Evolutionary conservation across 2,888 invertebrate genomes (phyloP), one percentile per base, ranked within the genome.

Genomic region (Eretmocerus hayati): DNA sequence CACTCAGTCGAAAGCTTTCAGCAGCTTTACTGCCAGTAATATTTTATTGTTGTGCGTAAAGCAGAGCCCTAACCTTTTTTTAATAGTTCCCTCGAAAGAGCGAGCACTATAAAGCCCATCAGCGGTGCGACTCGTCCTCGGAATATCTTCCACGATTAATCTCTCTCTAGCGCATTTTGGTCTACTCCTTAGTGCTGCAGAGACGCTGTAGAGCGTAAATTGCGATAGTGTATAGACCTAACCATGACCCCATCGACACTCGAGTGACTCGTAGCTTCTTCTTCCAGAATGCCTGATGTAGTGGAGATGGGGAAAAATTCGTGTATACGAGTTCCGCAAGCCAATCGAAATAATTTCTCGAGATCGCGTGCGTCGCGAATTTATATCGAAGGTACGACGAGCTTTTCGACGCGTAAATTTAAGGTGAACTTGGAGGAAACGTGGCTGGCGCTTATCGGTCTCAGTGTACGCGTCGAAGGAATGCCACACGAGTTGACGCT

Each of bases 11-110:
- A 48, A 47, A 49, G 44, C 53, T 44, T 50, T 53, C 42, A 47
- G n/a, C 40, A 30, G 22, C 30, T 53, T 53, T 53, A 53, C 44
- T 53, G 46, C 43, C 43, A 32, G 46, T 53, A 41, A 50, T 53
- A 49, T 53, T 53, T 53, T 50, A 49, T 50, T 47, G 35, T 47
- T 41, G 30, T 11, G 44, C 47, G 41, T 47, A 44, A 50, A 47
- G 13, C 30, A 22, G 30, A 32, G 26, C 26, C 11, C 26, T 26
- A 11, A 26, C 26, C 26, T 51, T 47, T 43, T 48, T 48, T 48
- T 42, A 52, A 52, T 42, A 46, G 48, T 40, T 46, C 38, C 37
- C 15, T 33, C 41, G 48, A 48, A 45, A 30, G 26, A 6, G 26
- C 26, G 26, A 20, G 21, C 19, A 41, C 48, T 38, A 42, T 48